Base-by-base conservation (phyloP, 2,113 vertebrate species). In the Lepisosteus oculatus region DNA sequence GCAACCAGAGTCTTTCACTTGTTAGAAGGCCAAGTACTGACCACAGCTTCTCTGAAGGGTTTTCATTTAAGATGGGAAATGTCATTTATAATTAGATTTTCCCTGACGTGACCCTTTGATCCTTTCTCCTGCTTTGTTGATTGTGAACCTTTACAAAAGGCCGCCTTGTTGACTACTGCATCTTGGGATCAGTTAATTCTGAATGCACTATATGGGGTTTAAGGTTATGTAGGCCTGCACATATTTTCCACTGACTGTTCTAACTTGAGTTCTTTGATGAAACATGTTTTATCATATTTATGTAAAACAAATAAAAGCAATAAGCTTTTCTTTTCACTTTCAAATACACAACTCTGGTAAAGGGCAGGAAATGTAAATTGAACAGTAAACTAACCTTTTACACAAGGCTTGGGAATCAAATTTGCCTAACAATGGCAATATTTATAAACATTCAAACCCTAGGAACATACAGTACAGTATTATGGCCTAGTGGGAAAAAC, bases 81-180 rank as follows among this genome's bases (percentile, higher is more conserved):
- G 84, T 86, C 86, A 87, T 47, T 86, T 89, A 85, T 89, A 90
- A 89, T 91, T 88, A 89, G 81, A 89, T 88, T 84, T 80, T 86
- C 75, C 59, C 80, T 83, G 77, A 87, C 78, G 44, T 80, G 81
- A 89, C 80, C 82, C 80, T 88, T 86, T 83, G 84, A 87, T 89
- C 84, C 84, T 78, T 80, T 71, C 78, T 78, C 80, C 74, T 47
- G 47, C 79, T 82, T 74, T 84, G 79, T 82, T 77, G 80, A 84
- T 85, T 88, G 86, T 84, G 67, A 70, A 73, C 72, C 54, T 77
- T 77, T 67, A 86, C 81, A 89, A 90, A 87, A 82, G 75, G 79
- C 43, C 0, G 75, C 74, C 76, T 86, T 88, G 83, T 90, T 78
- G 83, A 83, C 70, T 76, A 85, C 79, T 83, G 81, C 77, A 74